Evolutionary conservation across 2,888 invertebrate genomes (phyloP).

Genomic region (Drosophila peninsularis): DNA sequence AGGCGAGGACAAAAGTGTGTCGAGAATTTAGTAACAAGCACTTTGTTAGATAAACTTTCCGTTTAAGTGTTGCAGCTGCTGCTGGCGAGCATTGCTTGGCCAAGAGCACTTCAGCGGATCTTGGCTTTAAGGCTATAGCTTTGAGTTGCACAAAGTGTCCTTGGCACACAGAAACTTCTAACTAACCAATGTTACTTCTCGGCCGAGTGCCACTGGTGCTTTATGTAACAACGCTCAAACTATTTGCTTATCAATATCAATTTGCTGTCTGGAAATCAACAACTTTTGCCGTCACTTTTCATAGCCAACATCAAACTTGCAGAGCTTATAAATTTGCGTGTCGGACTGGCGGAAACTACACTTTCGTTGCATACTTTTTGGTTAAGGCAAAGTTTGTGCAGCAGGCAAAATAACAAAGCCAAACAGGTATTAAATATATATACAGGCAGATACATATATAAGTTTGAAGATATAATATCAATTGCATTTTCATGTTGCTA

Average conservation of each 20-base stretch:
- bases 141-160: background rate
- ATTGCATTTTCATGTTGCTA: slow-evolving; percentile 56
- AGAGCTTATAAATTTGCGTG: slow-evolving; percentile 18
- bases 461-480: slow-evolving; percentile 10
- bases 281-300: slow-evolving; percentile 18
- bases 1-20: slow-evolving; percentile 10
- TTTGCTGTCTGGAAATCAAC: slow-evolving; percentile 15
- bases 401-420: slow-evolving; percentile 15
- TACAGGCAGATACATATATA: background rate
- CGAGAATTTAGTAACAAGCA: slow-evolving; percentile 54
- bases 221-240: background rate
- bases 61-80: slow-evolving; percentile 44
- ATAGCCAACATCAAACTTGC: slow-evolving; percentile 5
- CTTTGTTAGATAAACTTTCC: slow-evolving; percentile 70
- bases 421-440: slow-evolving; percentile 8
- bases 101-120: slow-evolving; percentile 25
- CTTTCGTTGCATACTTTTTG: slow-evolving; percentile 12
- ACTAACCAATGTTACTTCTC: slow-evolving; percentile 2
- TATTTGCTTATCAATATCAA: slow-evolving; percentile 30
- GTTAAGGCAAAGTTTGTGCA: slow-evolving; percentile 20
- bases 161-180: background rate
- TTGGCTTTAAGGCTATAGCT: slow-evolving; percentile 14
- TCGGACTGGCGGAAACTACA: slow-evolving; percentile 6
- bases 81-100: slow-evolving; percentile 28
- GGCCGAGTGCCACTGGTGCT: background rate